Evolutionary conservation across 2,888 invertebrate species (phyloP), one percentile per base, ranked within the genome.

Genomic region (Tiliacea aurago): DNA sequence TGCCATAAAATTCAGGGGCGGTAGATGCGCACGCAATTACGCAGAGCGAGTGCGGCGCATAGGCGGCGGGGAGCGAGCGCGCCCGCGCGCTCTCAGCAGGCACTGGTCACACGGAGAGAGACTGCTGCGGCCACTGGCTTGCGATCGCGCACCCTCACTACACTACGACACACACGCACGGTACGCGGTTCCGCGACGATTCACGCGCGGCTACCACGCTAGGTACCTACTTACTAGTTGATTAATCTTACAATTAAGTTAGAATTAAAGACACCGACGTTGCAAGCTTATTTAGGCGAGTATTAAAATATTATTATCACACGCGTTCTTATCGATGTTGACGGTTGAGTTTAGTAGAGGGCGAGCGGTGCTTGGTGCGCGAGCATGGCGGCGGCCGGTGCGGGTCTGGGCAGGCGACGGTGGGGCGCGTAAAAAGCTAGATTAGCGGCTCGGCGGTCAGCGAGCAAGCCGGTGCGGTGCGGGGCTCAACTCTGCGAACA

Each of bases 401-500:
- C 91, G 92, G 93, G 89, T 91, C 95, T 92, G 94, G 93, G 93
- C 93, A 88, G 92, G 94, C 94, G 94, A 92, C 94, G 94, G 94
- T 94, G 93, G 93, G 93, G 95, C 95, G 95, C 96, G 95, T 92
- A 95, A 94, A 94, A 96, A 96, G 96, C 96, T 93, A 95, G 94
- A 94, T 95, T 96, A 96, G 95, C 96, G 93, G 96, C 95, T 95
- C 95, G 95, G 96, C 95, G 94, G 95, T 94, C 96, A 94, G 95
- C 95, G 95, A 95, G 93, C 93, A 95, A 96, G 95, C 95, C 95
- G 96, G 94, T 94, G 95, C 94, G 94, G 93, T 95, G 96, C 94
- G 94, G 96, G 95, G 93, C 95, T 95, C 95, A 96, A 96, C 94
- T 96, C 96, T 96, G 96, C 95, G 96, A 96, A 96, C 96, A 96